phyloP scores from a whole-genome alignment of 2,113 vertebrate genomes.

The Panthera tigris region DNA sequence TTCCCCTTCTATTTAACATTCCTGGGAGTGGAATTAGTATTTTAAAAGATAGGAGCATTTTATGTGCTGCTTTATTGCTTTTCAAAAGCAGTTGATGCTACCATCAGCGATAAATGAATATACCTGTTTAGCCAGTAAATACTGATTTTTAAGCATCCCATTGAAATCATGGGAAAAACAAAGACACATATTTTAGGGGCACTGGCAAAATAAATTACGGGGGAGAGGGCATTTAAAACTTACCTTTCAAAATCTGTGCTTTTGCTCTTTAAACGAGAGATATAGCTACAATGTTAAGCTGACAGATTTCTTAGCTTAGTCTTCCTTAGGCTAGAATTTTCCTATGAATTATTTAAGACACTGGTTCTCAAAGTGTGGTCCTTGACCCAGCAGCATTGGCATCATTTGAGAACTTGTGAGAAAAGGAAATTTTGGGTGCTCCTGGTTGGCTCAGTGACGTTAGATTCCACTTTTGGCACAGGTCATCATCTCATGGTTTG shows the following conservation, averaged over 20 bases:
- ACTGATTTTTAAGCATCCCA: conserved; percentile 45
- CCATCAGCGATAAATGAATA: conserved; percentile 19
- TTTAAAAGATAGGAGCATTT: conserved; percentile 34
- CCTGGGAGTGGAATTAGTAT: conserved; percentile 30
- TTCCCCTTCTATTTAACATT: conserved; percentile 32
- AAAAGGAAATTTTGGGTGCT: background rate
- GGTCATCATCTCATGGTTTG: too few relatives aligned
- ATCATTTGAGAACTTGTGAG: conserved; percentile 25
- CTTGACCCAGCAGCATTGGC: background rate
- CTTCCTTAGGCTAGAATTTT: conserved; percentile 5
- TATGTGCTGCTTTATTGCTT: conserved; percentile 46
- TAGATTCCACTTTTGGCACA: too few relatives aligned
- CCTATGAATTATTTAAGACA: background rate
- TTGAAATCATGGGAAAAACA: conserved; percentile 20
- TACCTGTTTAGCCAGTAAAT: conserved; percentile 40
- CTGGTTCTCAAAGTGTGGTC: background rate
- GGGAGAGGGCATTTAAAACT: background rate
- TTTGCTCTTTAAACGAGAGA: conserved; percentile 45
- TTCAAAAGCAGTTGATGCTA: conserved; percentile 33
- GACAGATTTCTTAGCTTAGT: background rate
- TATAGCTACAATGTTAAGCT: background rate
- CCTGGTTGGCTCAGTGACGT: too few relatives aligned
- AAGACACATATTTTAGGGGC: conserved; percentile 10
- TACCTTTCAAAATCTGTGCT: conserved; percentile 7
- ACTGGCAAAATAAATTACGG: conserved; percentile 14